Conservation (phyloP, 1,140 invertebrate species). For the Epicauta chinensis region DNA sequence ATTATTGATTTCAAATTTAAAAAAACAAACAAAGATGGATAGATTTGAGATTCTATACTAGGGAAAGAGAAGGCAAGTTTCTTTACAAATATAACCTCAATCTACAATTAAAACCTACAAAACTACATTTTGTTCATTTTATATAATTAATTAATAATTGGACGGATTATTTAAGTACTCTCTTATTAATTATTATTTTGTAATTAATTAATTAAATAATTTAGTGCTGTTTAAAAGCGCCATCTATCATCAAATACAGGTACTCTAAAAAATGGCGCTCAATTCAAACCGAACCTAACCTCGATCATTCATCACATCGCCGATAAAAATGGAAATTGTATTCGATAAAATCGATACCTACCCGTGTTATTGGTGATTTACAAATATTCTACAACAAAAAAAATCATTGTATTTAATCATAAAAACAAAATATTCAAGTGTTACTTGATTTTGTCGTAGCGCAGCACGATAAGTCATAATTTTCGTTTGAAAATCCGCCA, state of each 20-base stretch:
- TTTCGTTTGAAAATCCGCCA: constrained; percentile 36
- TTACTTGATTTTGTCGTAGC: constrained; percentile 32
- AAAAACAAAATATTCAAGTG: no score
- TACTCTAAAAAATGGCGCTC: background rate
- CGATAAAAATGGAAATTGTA: constrained; percentile 56
- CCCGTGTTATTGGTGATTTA: constrained; percentile 39
- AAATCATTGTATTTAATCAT: no score
- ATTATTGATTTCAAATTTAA: no score
- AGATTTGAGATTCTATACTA: no score
- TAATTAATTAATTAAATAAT: background rate
- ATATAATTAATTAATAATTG: background rate
- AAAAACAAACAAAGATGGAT: no score
- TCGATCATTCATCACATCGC: constrained; percentile 50
- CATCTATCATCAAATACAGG: background rate
- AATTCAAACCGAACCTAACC: background rate
- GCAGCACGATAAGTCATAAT: constrained; percentile 39
- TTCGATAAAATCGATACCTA: constrained; percentile 49
- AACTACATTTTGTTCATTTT: no score
- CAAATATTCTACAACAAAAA: constrained; percentile 49
- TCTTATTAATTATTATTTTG: background rate
- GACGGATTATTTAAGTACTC: background rate
- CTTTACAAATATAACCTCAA: no score
- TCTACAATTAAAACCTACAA: no score
- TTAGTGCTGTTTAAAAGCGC: background rate
- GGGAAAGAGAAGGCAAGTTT: no score